Base-by-base conservation (phyloP, 2,888 invertebrate genomes). In the Physocephala rufipes region DNA sequence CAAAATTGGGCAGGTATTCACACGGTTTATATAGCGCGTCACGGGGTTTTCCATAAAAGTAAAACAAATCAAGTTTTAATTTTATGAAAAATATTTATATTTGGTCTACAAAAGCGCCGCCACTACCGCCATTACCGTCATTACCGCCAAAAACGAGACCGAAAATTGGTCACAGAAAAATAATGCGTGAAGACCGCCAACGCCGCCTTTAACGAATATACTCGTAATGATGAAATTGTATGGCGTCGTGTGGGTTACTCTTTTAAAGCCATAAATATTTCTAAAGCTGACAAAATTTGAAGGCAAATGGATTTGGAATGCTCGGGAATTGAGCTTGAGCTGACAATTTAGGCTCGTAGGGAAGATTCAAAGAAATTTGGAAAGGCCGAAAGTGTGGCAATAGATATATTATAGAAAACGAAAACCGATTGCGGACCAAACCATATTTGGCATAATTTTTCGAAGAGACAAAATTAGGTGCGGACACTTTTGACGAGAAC, bases 1-100 rank as follows among this genome's bases (percentile, higher is more conserved):
- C 1, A 19, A 9, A 12, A 15, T 45, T n/a, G 21, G 21, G 12
- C 53, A 55, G 1, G 13, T n/a, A n/a, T n/a, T 55, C 53, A 55
- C 12, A 12, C 21, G 19, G 21, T 55, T 43, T 43, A 26, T 47
- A 45, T 30, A 15, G 28, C 12, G 24, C 58, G 28, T 58, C 28
- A 21, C 24, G 15, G 26, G 28, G 13, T 58, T 59, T 67, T 26
- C 67, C 67, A 59, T 67, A 67, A 59, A 55, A 67, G 67, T n/a
- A 45, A 55, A 47, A 59, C 62, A 61, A 61, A 61, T 30, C 61
- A 61, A 62, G 45, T 51, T 51, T 62, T 62, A 62, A 53, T 68
- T 61, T 49, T 28, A 26, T 24, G 12, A 61, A n/a, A 59, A 61
- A 49, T 67, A 30, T 49, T 36, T 9, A 9, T 47, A 68, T 67